Base-by-base conservation (phyloP, 2,113 vertebrate genomes). In the Hypocryptadius cinnamomeus region DNA sequence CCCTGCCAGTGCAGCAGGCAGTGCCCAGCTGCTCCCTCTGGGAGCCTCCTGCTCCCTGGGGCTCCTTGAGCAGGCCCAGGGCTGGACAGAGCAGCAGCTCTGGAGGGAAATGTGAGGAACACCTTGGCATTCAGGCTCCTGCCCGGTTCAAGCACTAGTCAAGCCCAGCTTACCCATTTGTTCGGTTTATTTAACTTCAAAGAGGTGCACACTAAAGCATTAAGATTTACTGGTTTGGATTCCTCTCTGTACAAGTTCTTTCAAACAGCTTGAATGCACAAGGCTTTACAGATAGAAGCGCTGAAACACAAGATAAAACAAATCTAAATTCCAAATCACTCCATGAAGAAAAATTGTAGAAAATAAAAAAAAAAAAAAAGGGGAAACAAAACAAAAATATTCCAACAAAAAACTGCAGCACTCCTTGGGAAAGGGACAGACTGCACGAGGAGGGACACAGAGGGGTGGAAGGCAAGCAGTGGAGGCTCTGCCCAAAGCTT, bases 171-270 rank as follows among this genome's bases (percentile, higher is more conserved):
- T 89, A 85, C 90, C 94, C 90, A 85, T 90, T 91, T 91, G 93
- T 90, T 96, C 83, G 23, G 85, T 97, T 97, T 97, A 97, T 97
- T 98, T 63, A 88, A 96, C 97, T 97, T 94, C 94, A 96, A 97
- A 96, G 96, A 96, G 96, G 95, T 91, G 96, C 96, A 97, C 95
- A 95, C 97, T 96, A 95, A 95, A 96, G 97, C 96, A 76, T 90
- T 89, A 80, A 82, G 95, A 56, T 90, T 73, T 84, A 93, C 97
- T 92, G 90, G 80, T 86, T 87, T 79, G 96, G 95, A 87, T 92
- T 92, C 96, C 91, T 94, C 85, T 94, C 95, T 92, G 91, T 94
- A 96, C 95, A 94, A 92, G 91, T 95, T 95, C 96, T 96, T 96
- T 95, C 79, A 54, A 91, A 80, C 89, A 96, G 94, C 80, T 83